A percentile compares a stretch with the other conserved stretches of the same genome.
Evolutionary conservation across 2,113 vertebrate species (phyloP).

Genomic region (Dromiciops gliroides): DNA sequence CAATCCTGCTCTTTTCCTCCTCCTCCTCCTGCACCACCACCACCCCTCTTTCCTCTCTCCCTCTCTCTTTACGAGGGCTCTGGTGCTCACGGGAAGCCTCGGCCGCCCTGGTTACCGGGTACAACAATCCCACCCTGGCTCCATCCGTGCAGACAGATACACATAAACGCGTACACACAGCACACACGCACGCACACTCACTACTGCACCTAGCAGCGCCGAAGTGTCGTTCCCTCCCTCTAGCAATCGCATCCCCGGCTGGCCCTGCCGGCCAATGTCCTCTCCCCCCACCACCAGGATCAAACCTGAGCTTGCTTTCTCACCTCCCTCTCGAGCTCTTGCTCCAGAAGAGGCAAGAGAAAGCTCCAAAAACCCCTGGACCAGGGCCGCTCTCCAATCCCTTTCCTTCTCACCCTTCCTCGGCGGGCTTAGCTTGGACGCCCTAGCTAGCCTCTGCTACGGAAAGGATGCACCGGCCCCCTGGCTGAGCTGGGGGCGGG

Average conservation of each 20-base stretch:
- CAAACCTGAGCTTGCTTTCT: neutral
- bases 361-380: neutral
- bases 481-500: neutral
- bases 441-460: neutral
- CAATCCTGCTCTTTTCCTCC: neutral
- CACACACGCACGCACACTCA: slow-evolving; percentile 31
- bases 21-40: neutral
- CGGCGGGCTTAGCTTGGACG: neutral
- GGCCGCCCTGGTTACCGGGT: slow-evolving; percentile 75
- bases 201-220: slow-evolving; percentile 53
- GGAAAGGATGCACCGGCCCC: neutral
- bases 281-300: slow-evolving; percentile 16
- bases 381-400: neutral
- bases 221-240: neutral
- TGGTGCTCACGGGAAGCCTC: slow-evolving; percentile 49
- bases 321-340: neutral
- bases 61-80: neutral
- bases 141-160: slow-evolving; percentile 32
- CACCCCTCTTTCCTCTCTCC: slow-evolving; percentile 27
- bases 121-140: slow-evolving; percentile 50
- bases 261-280: slow-evolving; percentile 7
- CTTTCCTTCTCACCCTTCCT: slow-evolving; percentile 62
- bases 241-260: slow-evolving; percentile 41
- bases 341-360: neutral
- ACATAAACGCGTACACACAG: neutral